phyloP scores from a whole-genome alignment of 2,113 vertebrate species.

The Hydrochoerus hydrochaeris region DNA sequence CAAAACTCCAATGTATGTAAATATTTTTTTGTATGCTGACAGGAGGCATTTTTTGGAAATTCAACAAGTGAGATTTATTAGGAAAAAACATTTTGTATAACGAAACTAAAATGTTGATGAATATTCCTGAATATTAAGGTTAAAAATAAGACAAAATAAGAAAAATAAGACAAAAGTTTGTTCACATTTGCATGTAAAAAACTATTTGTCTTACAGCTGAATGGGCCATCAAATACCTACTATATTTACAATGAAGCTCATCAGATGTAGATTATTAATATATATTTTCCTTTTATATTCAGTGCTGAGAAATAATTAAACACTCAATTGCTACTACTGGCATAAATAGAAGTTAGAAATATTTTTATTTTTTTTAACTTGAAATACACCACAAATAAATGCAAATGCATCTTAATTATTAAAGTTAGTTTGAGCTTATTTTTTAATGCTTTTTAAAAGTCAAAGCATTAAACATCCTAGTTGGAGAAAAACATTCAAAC shows the following conservation, averaged over 20 bases:
- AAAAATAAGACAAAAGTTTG: slow-evolving; percentile 69
- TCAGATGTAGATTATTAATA: background rate
- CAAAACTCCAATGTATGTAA: slow-evolving; percentile 48
- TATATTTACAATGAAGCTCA: slow-evolving; percentile 2
- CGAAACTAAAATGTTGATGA: background rate
- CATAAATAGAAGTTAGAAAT: background rate
- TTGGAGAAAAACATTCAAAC: slow-evolving; percentile 8
- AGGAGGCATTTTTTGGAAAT: slow-evolving; percentile 65
- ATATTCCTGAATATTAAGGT: slow-evolving; percentile 62
- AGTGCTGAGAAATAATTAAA: slow-evolving; percentile 12
- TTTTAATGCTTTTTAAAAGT: slow-evolving; percentile 21
- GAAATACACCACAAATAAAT: slow-evolving; percentile 30
- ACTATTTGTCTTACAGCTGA: slow-evolving; percentile 63
- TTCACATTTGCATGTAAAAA: slow-evolving; percentile 70
- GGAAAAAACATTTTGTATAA: slow-evolving; percentile 37
- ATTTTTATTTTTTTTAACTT: slow-evolving; percentile 41
- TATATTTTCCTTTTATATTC: background rate
- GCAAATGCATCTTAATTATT: slow-evolving; percentile 20
- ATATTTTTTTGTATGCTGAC: background rate
- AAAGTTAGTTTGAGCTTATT: background rate
- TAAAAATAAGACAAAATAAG: slow-evolving; percentile 71
- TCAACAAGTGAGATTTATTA: slow-evolving; percentile 71
- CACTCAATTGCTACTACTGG: background rate
- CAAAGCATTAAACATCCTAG: background rate
- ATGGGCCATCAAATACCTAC: background rate